phyloP scores from a whole-genome alignment of 2,113 vertebrate genomes.

The Takifugu bimaculatus region DNA sequence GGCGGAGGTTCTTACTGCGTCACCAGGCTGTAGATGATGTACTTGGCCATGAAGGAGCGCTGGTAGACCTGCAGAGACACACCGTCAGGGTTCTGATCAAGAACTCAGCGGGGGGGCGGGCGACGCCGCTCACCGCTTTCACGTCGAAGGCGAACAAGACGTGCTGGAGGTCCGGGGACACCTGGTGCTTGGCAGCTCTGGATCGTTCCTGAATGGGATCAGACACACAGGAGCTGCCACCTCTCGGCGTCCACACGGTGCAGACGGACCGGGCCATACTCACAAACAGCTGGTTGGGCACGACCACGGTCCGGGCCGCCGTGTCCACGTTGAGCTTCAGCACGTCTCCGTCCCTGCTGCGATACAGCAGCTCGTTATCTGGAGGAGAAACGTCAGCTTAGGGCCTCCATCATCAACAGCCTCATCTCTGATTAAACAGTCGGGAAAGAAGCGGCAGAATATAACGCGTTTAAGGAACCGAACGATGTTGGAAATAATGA shows the following conservation, averaged over 20 bases:
- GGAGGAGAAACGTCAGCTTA: slow-evolving; percentile 27
- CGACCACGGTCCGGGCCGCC: slow-evolving; percentile 74
- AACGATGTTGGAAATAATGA: no score
- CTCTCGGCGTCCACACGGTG: background rate
- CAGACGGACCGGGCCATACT: slow-evolving; percentile 63
- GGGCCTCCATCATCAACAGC: no score
- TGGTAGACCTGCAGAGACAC: slow-evolving; percentile 83
- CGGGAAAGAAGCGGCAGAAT: no score
- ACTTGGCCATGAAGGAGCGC: slow-evolving; percentile 86
- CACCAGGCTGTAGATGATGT: slow-evolving; percentile 84
- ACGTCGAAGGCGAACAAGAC: slow-evolving; percentile 88
- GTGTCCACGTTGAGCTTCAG: slow-evolving; percentile 81
- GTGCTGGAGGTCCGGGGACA: slow-evolving; percentile 89
- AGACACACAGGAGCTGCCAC: slow-evolving; percentile 11
- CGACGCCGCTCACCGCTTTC: slow-evolving; percentile 74
- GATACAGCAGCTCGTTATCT: slow-evolving; percentile 90
- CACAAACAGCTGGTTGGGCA: slow-evolving; percentile 91
- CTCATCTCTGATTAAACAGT: background rate
- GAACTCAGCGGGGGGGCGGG: slow-evolving; percentile 7
- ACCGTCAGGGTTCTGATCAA: background rate
- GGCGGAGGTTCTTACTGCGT: slow-evolving; percentile 65
- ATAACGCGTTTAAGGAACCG: no score
- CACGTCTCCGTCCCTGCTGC: slow-evolving; percentile 81
- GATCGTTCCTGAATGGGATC: slow-evolving; percentile 77
- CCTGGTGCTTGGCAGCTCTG: slow-evolving; percentile 84